Evolutionary conservation across 2,888 invertebrate species (phyloP).

Genomic region (Teleiodes luculella): DNA sequence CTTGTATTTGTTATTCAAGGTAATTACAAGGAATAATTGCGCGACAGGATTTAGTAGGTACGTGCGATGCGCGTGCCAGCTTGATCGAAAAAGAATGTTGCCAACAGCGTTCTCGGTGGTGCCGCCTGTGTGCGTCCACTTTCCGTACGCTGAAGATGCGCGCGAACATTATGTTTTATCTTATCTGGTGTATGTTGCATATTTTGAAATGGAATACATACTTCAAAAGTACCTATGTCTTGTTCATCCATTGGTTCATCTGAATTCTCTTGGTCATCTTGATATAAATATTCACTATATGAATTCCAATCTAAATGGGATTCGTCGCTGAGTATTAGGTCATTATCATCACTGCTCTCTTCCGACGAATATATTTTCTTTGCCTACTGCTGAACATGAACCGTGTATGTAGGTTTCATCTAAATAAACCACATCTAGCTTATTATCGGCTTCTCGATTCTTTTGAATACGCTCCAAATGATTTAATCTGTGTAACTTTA

Average conservation of each 20-base stretch:
- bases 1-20: too few species aligned
- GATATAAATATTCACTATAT: not conserved
- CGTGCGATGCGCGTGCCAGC: too few species aligned
- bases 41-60: too few species aligned
- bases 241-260: not conserved
- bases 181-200: not conserved
- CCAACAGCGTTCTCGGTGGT: too few species aligned
- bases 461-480: slow-evolving; percentile 15
- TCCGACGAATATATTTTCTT: not conserved
- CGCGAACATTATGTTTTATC: too few species aligned
- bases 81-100: too few species aligned
- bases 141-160: too few species aligned
- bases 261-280: not conserved
- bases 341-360: not conserved
- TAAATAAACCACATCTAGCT: slow-evolving; percentile 20
- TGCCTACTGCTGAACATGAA: slow-evolving; percentile 6
- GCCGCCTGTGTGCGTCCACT: too few species aligned
- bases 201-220: not conserved
- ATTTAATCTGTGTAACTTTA: slow-evolving; percentile 18
- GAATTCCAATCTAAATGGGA: not conserved
- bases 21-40: too few species aligned
- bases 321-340: not conserved
- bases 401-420: slow-evolving; percentile 20
- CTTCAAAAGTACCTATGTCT: not conserved
- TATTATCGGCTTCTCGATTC: slow-evolving; percentile 10